phyloP scores from a whole-genome alignment of 2,113 vertebrate species.

The Corythornis vintsioides region DNA sequence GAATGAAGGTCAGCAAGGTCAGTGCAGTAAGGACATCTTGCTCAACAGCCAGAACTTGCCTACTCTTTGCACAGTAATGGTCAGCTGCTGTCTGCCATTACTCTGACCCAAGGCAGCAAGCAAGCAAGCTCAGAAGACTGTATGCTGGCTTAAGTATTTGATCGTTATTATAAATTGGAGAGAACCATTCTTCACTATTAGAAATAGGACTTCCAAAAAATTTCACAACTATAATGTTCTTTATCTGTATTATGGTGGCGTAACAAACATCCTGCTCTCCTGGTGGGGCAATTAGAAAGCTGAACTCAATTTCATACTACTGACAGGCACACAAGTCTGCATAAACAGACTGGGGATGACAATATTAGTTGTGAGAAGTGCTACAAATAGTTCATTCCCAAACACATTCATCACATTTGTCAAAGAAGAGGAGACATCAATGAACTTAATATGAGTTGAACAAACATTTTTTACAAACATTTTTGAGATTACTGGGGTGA shows the following conservation, averaged over 20 bases:
- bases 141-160: not conserved
- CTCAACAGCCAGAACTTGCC: not conserved
- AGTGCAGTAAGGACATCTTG: not conserved
- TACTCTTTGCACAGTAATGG: not conserved
- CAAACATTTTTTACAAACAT: not conserved
- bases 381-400: not conserved
- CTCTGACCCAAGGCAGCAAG: not conserved
- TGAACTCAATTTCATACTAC: slow-evolving; percentile 17
- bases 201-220: slow-evolving; percentile 16
- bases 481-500: not conserved
- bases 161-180: not conserved
- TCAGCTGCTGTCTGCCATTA: not conserved
- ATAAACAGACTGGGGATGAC: slow-evolving; percentile 2
- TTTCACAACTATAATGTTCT: not conserved
- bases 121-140: not conserved
- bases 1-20: not conserved
- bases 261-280: not conserved
- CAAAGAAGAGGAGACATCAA: not conserved
- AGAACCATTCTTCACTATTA: not conserved
- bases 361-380: slow-evolving; percentile 8
- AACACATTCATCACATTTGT: slow-evolving; percentile 6
- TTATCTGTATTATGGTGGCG: not conserved
- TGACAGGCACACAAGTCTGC: not conserved
- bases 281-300: not conserved
- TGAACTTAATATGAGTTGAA: not conserved